These are phyloP conservation scores for Crax fasciolata DNA, from an alignment of 2,797 vertebrate genomes.

Conservation along the genomic window DNA sequence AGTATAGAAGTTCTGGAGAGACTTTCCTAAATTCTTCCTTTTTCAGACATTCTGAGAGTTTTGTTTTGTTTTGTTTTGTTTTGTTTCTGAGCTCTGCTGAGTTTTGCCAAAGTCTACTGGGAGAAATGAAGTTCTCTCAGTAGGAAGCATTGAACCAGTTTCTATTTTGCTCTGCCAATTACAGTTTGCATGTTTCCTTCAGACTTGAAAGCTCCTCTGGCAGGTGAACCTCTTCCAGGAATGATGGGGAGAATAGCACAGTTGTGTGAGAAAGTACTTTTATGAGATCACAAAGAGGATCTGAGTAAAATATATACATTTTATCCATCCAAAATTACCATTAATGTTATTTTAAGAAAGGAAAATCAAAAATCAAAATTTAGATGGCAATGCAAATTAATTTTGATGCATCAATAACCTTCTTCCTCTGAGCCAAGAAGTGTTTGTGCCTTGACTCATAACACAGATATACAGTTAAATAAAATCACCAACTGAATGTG, in stretches of 20 bases:
- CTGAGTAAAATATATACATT: not conserved
- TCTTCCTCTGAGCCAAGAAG: not conserved
- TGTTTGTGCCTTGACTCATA: not conserved
- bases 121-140: conserved; percentile 22
- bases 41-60: not conserved
- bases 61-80: not conserved
- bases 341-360: not conserved
- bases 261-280: not conserved
- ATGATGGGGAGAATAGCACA: not conserved
- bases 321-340: not conserved
- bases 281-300: not conserved
- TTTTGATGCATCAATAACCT: not conserved
- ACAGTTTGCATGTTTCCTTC: not conserved
- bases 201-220: not conserved
- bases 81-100: not conserved
- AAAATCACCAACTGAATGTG: conserved; percentile 4
- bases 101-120: not conserved
- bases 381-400: not conserved
- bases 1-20: not conserved
- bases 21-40: not conserved
- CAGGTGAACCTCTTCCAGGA: not conserved
- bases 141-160: not conserved
- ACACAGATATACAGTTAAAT: not conserved
- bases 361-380: not conserved
- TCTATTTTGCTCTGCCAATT: not conserved